Evolutionary conservation across 1,140 invertebrate genomes (phyloP).

Genomic region (Chelonus insularis): DNA sequence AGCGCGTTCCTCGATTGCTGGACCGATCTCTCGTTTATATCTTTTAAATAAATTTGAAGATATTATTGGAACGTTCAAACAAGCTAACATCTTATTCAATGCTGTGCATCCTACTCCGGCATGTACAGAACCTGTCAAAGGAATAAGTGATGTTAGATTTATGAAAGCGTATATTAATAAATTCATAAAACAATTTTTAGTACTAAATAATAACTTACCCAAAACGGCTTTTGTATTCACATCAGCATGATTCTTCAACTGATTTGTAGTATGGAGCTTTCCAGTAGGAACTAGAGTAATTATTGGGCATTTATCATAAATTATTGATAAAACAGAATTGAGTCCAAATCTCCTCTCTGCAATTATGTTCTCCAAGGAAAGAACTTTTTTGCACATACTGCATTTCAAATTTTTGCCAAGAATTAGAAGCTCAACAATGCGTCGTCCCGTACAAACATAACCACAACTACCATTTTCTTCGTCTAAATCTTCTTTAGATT

Average conservation of each 20-base stretch:
- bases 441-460: not conserved
- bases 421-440: slow-evolving; percentile 14
- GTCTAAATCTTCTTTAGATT: not conserved
- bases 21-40: slow-evolving; percentile 17
- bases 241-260: not conserved
- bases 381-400: slow-evolving; percentile 5
- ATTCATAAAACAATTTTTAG: not conserved
- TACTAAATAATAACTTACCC: not conserved
- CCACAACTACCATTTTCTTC: no score
- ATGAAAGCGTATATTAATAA: no score
- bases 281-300: not conserved
- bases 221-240: not conserved
- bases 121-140: slow-evolving; percentile 14
- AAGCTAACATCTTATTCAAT: slow-evolving; percentile 12
- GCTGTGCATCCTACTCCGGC: slow-evolving; percentile 12
- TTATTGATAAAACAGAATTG: slow-evolving; percentile 7
- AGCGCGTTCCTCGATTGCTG: not conserved
- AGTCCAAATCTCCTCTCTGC: slow-evolving; percentile 9
- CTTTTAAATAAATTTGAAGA: slow-evolving; percentile 1
- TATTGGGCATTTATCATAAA: slow-evolving; percentile 1
- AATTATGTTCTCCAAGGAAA: slow-evolving; percentile 12
- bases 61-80: slow-evolving; percentile 14
- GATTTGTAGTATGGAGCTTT: not conserved
- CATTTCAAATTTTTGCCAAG: slow-evolving; percentile 27
- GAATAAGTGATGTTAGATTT: no score